phyloP scores from a whole-genome alignment of 2,797 vertebrate genomes.

The Florisuga fusca region DNA sequence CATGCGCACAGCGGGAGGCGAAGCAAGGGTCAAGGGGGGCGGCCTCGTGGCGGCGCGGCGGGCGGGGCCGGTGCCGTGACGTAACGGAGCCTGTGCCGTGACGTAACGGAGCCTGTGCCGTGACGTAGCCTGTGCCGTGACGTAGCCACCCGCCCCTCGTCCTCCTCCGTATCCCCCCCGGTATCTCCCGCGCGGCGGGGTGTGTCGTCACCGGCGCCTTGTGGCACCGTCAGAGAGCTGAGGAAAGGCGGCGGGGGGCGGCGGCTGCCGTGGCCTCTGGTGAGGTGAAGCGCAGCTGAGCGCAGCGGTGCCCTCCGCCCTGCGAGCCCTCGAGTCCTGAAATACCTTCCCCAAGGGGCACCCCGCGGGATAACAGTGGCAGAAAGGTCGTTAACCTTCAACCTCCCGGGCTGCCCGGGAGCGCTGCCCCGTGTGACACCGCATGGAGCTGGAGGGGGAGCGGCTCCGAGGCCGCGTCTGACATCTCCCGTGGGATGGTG shows the following conservation, averaged over 20 bases:
- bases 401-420: rapidly evolving
- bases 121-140: rapidly evolving
- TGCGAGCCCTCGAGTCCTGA: rapidly evolving
- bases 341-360: background rate
- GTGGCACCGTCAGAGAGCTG: rapidly evolving
- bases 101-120: rapidly evolving
- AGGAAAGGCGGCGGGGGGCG: no score
- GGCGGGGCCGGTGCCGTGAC: rapidly evolving
- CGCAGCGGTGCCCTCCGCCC: no score
- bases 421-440: rapidly evolving
- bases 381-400: rapidly evolving
- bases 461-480: rapidly evolving
- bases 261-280: no score
- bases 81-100: rapidly evolving
- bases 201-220: rapidly evolving
- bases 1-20: background rate
- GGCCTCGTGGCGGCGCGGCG: rapidly evolving
- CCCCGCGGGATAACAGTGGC: rapidly evolving
- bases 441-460: rapidly evolving
- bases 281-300: no score
- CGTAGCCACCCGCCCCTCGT: background rate
- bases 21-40: background rate
- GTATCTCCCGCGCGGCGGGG: no score
- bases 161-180: no score
- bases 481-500: rapidly evolving